Percentiles rank a stretch among this genome's conserved stretches.
Evolutionary conservation across 2,797 vertebrate species (phyloP).

Genomic region (Hipposideros larvatus): DNA sequence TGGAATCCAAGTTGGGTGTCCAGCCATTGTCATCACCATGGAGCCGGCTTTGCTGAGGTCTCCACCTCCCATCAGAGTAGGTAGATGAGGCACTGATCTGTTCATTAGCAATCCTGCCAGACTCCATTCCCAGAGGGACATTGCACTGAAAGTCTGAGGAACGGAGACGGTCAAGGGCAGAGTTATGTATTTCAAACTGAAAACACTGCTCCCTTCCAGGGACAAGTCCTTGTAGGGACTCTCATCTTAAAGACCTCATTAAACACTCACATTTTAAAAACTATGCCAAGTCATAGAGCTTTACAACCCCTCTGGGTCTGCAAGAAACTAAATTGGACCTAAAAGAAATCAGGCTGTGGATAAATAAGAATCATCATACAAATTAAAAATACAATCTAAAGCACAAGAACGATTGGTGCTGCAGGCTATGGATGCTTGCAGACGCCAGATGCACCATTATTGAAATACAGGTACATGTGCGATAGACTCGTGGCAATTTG

Average conservation of each 20-base stretch:
- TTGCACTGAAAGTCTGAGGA: slow-evolving; percentile 95
- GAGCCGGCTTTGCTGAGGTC: slow-evolving; percentile 95
- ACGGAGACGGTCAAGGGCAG: slow-evolving; percentile 57
- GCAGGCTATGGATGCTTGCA: slow-evolving; percentile 60
- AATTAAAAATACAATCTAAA: slow-evolving; percentile 74
- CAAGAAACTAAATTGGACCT: slow-evolving; percentile 73
- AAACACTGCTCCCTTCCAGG: neutral
- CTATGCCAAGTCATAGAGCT: slow-evolving; percentile 8
- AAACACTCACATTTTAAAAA: slow-evolving; percentile 41
- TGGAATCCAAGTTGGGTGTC: slow-evolving; percentile 97
- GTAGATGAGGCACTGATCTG: slow-evolving; percentile 96
- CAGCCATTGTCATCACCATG: slow-evolving; percentile 97
- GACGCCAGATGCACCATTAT: slow-evolving; percentile 28
- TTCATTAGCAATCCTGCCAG: slow-evolving; percentile 95
- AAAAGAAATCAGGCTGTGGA: slow-evolving; percentile 73
- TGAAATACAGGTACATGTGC: slow-evolving; percentile 32
- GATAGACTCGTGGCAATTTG: slow-evolving; percentile 42
- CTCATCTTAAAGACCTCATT: slow-evolving; percentile 62
- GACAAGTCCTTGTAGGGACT: slow-evolving; percentile 67
- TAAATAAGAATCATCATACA: slow-evolving; percentile 78
- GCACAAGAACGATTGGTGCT: slow-evolving; percentile 41
- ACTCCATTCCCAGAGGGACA: slow-evolving; percentile 95
- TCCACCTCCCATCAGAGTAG: slow-evolving; percentile 94
- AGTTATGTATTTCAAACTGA: slow-evolving; percentile 19
- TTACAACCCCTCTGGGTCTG: slow-evolving; percentile 69